Conservation (phyloP, 37 sponge, comb jelly and placozoan genomes). For the Halisarca cf. caerulea region DNA sequence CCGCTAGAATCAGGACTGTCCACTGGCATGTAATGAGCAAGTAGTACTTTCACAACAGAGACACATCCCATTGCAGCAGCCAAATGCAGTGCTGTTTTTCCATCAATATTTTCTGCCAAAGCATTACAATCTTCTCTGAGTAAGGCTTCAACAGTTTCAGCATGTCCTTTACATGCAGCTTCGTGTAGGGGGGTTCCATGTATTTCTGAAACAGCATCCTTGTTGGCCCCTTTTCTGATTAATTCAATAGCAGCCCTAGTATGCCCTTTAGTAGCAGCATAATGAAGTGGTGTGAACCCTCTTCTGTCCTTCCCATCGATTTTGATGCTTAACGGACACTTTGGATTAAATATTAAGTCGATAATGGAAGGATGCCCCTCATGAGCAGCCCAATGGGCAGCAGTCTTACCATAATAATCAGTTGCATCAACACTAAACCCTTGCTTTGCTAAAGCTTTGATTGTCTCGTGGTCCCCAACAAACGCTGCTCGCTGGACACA, state of each 20-base stretch:
- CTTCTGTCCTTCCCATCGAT: not conserved
- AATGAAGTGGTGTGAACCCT: conserved; percentile 4
- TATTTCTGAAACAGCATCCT: not conserved
- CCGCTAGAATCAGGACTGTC: not conserved
- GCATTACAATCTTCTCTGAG: not conserved
- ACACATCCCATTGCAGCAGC: conserved; percentile 10
- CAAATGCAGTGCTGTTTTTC: not conserved
- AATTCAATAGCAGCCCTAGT: conserved; percentile 7
- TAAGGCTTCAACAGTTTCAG: not conserved
- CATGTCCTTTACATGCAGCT: conserved; percentile 8
- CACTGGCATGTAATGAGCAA: not conserved
- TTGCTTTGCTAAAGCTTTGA: not conserved
- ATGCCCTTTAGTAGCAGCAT: not conserved
- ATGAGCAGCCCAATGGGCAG: not conserved
- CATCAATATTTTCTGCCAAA: not conserved
- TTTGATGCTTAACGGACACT: no score
- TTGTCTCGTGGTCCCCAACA: no score
- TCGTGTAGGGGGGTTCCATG: conserved; percentile 22
- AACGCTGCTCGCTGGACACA: no score
- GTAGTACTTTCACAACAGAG: not conserved
- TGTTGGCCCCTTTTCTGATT: not conserved
- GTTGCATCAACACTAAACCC: not conserved
- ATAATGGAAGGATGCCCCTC: not conserved
- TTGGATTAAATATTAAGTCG: not conserved
- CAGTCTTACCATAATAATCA: not conserved